Evolutionary conservation across 1,140 invertebrate genomes (phyloP), one percentile per base, ranked within the genome.

Genomic region (Stenopsyche tienmushanensis): DNA sequence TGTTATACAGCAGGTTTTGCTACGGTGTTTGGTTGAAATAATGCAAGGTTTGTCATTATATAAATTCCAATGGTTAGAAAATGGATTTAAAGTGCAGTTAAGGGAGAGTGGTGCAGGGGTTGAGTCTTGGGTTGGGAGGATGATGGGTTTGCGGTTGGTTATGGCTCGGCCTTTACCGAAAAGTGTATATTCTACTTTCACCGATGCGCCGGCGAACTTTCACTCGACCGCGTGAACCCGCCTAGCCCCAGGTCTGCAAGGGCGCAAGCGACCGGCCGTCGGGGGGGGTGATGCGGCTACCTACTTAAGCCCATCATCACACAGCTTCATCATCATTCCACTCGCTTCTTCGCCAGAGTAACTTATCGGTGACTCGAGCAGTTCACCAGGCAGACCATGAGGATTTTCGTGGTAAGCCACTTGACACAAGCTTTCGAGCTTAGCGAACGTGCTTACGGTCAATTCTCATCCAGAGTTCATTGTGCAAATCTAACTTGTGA

Each of bases 361-460:
- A 63, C 58, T 18, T 23, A 42, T 34, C 47, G 62, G 58, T 44
- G 58, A 42, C 58, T 49, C 65, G 7, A 18, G 42, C 42, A 47
- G 53, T 59, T 62, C 47, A 62, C 58, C 59, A 62, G 62, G 59
- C 62, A 29, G 47, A 65, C 57, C 66, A 71, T 71, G 69, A 67
- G 58, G 69, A 64, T 64, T 49, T 68, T 71, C 63, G 69, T 71
- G 69, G 69, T 71, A 71, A 70, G 69, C 45, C 25, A 50, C 7
- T 24, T 21, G n/a, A 39, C 34, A 39, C 7, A 7, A n/a, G 34
- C 34, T 39, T 39, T 39, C 34, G n/a, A 39, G 7, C 34, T n/a
- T 8, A n/a, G 18, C 44, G 44, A 47, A 8, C 5, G 5, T 34
- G 29, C 29, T 34, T 34, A 34, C 59, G 49, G 23, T 62, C 65